These are phyloP conservation scores for Clivina fossor DNA, from an alignment of 2,888 invertebrate species.

Conservation along the genomic window DNA sequence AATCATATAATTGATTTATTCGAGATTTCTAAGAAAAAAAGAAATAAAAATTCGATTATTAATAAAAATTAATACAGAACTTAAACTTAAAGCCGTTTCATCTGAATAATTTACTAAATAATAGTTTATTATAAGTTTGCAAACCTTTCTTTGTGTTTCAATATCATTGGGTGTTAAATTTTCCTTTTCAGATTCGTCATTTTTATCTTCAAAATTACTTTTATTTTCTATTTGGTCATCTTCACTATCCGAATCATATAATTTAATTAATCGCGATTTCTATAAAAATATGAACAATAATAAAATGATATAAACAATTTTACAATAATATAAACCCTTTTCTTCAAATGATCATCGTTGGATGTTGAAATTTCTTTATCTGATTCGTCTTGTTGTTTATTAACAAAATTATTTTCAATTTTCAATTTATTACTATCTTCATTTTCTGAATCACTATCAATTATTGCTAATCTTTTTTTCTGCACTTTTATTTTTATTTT, in stretches of 20 bases:
- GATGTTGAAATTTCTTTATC: constrained; percentile 34
- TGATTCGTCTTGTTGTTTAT: constrained; percentile 38
- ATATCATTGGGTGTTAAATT: background rate
- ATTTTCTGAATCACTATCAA: constrained; percentile 41
- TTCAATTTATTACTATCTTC: constrained; percentile 37
- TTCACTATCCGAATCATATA: constrained; percentile 10
- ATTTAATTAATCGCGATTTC: constrained; percentile 3
- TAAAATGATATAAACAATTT: background rate
- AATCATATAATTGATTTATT: constrained; percentile 57
- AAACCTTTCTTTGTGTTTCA: constrained; percentile 1
- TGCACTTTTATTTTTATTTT: constrained; percentile 19
- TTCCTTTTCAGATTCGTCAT: constrained; percentile 5
- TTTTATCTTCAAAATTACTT: background rate
- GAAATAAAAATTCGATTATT: constrained; percentile 28
- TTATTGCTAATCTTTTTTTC: constrained; percentile 29
- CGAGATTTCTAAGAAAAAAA: constrained; percentile 43
- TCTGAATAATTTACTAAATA: constrained; percentile 1
- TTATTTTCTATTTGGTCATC: constrained; percentile 7
- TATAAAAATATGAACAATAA: background rate
- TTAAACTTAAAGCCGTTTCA: no score
- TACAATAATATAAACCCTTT: background rate
- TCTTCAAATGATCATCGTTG: background rate
- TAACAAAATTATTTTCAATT: constrained; percentile 33
- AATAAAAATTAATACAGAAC: background rate
- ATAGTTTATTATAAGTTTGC: background rate